Percentiles rank a stretch among this genome's conserved stretches.
These are phyloP conservation scores for Hippocampus zosterae DNA, from an alignment of 2,113 vertebrate genomes.

Conservation along the genomic window DNA sequence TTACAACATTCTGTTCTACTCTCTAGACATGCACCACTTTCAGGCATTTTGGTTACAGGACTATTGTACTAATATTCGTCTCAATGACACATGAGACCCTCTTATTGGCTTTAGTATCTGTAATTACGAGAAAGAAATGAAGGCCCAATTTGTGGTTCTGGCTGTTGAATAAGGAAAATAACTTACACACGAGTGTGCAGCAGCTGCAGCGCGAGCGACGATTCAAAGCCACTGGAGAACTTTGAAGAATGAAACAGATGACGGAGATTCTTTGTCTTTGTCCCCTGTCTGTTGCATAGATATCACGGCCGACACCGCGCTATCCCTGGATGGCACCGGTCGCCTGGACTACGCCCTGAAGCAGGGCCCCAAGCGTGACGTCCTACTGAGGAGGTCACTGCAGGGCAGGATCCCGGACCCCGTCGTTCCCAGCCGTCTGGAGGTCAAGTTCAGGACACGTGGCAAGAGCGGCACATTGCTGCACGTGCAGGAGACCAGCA, in stretches of 20 bases:
- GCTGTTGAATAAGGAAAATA: constrained; percentile 36
- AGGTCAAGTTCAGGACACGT: constrained; percentile 92
- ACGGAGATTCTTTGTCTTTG: constrained; percentile 1
- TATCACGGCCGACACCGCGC: constrained; percentile 83
- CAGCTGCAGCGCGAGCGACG: constrained; percentile 13
- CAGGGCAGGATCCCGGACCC: constrained; percentile 38
- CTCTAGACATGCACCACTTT: neutral
- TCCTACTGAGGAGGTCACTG: constrained; percentile 69
- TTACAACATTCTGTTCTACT: neutral
- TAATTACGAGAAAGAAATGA: constrained; percentile 19
- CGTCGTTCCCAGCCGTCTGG: constrained; percentile 67
- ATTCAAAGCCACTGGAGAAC: constrained; percentile 3
- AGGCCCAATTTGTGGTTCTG: constrained; percentile 25
- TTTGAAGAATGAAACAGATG: neutral
- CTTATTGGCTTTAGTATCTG: constrained; percentile 20
- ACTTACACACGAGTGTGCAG: neutral
- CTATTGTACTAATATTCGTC: neutral
- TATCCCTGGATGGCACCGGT: constrained; percentile 87
- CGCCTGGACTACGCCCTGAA: constrained; percentile 87
- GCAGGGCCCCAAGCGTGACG: constrained; percentile 81
- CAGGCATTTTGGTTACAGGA: neutral
- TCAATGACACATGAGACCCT: neutral
- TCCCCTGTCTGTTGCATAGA: constrained; percentile 61
- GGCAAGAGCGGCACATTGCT: constrained; percentile 85
- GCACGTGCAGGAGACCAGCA: constrained; percentile 91